Conservation (phyloP, 2,888 invertebrate genomes). For the Catonia carolina region DNA sequence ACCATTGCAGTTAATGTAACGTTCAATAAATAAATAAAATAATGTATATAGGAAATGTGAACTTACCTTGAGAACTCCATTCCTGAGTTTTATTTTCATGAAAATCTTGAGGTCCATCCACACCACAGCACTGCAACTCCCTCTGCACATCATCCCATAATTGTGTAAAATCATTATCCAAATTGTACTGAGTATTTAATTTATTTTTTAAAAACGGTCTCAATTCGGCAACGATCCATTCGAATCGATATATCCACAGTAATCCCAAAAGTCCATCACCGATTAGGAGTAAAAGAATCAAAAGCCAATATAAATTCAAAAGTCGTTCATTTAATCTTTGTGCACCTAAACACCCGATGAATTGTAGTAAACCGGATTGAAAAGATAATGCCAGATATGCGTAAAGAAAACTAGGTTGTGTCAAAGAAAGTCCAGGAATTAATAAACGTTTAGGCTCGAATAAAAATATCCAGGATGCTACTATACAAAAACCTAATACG, state of each 20-base stretch:
- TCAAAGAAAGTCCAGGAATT: constrained; percentile 65
- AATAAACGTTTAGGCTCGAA: constrained; percentile 63
- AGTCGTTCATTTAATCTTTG: constrained; percentile 70
- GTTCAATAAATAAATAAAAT: too few species aligned
- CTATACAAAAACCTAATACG: constrained; percentile 53
- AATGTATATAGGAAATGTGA: too few species aligned
- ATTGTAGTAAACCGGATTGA: constrained; percentile 55
- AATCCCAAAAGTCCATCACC: constrained; percentile 79
- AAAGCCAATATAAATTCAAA: constrained; percentile 76
- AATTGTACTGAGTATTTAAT: constrained; percentile 52
- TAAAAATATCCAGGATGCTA: constrained; percentile 42
- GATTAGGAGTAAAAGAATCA: constrained; percentile 68
- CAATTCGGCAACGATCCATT: constrained; percentile 66
- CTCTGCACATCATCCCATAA: constrained; percentile 72
- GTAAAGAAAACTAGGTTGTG: constrained; percentile 77
- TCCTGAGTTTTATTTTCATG: constrained; percentile 19
- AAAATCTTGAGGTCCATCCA: constrained; percentile 50
- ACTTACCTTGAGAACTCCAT: neutral
- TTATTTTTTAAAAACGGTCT: constrained; percentile 58
- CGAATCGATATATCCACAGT: constrained; percentile 77
- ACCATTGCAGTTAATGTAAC: too few species aligned
- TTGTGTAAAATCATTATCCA: constrained; percentile 62
- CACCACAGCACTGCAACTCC: constrained; percentile 73
- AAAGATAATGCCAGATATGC: constrained; percentile 73
- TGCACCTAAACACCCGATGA: constrained; percentile 76